Percentiles rank a stretch among this genome's conserved stretches.
These are phyloP conservation scores for Notodonta dromedarius DNA, from an alignment of 2,888 invertebrate species.

Conservation along the genomic window DNA sequence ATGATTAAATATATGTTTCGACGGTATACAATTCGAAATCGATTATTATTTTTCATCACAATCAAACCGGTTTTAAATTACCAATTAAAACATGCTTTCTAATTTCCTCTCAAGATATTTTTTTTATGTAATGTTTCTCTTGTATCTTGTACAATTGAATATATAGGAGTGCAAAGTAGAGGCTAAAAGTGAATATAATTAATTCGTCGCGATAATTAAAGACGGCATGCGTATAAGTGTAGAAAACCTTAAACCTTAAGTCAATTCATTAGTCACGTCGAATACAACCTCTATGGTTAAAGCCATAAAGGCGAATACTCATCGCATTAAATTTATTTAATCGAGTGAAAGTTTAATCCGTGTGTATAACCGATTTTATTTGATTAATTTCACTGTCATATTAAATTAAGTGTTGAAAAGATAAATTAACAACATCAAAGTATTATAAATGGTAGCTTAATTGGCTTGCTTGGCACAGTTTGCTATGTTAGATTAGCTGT, in stretches of 20 bases:
- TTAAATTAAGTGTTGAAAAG: neutral
- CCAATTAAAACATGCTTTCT: too few species aligned
- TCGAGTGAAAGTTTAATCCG: neutral
- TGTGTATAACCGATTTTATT: conserved; percentile 1
- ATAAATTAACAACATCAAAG: neutral
- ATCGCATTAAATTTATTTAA: neutral
- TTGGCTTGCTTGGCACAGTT: too few species aligned
- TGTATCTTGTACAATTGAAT: neutral
- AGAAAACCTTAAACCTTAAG: neutral
- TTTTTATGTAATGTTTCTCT: neutral
- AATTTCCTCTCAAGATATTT: too few species aligned
- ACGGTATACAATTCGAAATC: too few species aligned
- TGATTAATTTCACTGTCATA: neutral
- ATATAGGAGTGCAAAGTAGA: neutral
- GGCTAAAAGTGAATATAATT: neutral
- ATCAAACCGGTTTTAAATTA: too few species aligned
- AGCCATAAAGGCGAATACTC: neutral
- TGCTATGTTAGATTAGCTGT: too few species aligned
- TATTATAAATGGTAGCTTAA: too few species aligned
- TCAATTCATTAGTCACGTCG: neutral
- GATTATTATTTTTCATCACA: too few species aligned
- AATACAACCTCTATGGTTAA: neutral
- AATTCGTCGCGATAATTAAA: conserved; percentile 2
- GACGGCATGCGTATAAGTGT: neutral
- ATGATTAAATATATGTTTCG: too few species aligned